Evolutionary conservation across 2,113 vertebrate genomes (phyloP).

Genomic region (Ceuthmochares aereus): DNA sequence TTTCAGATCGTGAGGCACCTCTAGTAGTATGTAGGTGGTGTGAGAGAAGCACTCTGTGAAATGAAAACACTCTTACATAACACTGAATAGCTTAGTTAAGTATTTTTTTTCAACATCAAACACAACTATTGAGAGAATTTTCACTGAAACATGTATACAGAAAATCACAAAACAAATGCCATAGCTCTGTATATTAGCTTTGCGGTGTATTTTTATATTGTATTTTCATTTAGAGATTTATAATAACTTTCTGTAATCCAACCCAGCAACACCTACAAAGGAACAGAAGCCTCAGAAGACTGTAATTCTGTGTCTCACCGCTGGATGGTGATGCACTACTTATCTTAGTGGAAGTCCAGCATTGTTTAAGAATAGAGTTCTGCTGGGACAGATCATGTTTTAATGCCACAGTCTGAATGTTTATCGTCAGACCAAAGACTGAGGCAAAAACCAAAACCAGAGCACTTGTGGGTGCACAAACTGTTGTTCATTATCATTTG

Average conservation of each 20-base stretch:
- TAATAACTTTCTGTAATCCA: not conserved
- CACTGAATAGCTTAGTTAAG: not conserved
- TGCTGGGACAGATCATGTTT: not conserved
- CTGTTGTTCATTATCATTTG: not conserved
- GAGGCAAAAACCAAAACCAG: not conserved
- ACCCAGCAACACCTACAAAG: rapidly evolving
- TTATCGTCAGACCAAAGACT: not conserved
- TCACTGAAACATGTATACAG: not conserved
- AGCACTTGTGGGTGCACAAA: not conserved
- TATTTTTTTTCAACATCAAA: not conserved
- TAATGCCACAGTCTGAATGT: not conserved
- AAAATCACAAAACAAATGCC: not conserved
- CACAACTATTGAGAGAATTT: not conserved
- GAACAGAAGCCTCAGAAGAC: rapidly evolving
- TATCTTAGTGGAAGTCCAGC: not conserved
- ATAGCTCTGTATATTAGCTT: not conserved
- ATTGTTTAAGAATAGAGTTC: not conserved
- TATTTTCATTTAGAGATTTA: not conserved
- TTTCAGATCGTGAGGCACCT: not conserved
- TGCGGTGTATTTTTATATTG: not conserved
- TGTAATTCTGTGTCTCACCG: not conserved
- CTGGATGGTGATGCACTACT: constrained; percentile 39
- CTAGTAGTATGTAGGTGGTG: not conserved
- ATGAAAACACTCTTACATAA: not conserved
- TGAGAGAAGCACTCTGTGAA: not conserved